Evolutionary conservation across 2,888 invertebrate species (phyloP), one percentile per base, ranked within the genome.

Genomic region (Drosophila formosana): DNA sequence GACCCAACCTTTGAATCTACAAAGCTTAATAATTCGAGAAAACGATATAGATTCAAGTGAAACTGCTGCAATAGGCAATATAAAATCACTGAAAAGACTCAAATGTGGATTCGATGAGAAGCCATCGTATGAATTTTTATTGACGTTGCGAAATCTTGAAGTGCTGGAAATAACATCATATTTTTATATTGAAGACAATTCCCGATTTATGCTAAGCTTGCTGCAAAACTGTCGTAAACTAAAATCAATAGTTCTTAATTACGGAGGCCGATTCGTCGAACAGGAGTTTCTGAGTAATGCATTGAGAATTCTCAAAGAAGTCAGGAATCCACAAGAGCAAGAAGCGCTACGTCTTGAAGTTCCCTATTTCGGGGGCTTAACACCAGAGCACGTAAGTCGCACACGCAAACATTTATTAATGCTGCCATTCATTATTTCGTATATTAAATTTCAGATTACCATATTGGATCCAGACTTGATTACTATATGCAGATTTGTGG

Each of bases 1-100:
- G 26, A 5, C n/a, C 8, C 13, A 49, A 30, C 26, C 32, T 18
- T 18, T 4, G 2, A 9, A 25, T 9, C 39, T 49, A 1, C 8
- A 49, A 32, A 30, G 49, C 32, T 32, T 49, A 18, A 26, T 8
- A n/a, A 49, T 49, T 4, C 7, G n/a, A 1, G 49, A 32, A 18
- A 30, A 49, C 32, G 49, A 49, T 32, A 26, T 49, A n/a, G 7
- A 49, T 18, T 32, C 28, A 13, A 28, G 13, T 13, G 49, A 49
- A 32, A 18, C 9, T 3, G 13, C n/a, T 6, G 13, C 7, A 0
- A 32, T 49, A 3, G 13, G 6, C 0, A 28, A 30, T 6, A 8
- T 49, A 8, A 49, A 30, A 30, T 30, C 30, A 3, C 28, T 49
- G 3, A 32, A 13, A 49, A 49, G 7, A n/a, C 47, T 49, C 7